phyloP scores from a whole-genome alignment of 1,140 invertebrate genomes.

The Mylabris phalerata region DNA sequence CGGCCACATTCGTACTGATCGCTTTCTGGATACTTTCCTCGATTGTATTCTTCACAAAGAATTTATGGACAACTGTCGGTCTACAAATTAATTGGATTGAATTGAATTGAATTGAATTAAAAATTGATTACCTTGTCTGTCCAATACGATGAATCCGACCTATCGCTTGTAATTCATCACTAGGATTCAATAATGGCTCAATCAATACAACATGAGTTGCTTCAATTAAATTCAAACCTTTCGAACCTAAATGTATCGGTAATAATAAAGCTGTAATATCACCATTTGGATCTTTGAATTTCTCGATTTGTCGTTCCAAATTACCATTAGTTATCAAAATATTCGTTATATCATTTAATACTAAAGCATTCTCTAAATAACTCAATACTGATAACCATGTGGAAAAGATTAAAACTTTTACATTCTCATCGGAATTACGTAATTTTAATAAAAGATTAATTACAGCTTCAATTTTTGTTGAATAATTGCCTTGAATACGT shows the following conservation, averaged over 20 bases:
- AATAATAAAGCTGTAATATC: constrained; percentile 60
- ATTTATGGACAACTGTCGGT: constrained; percentile 58
- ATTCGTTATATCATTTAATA: constrained; percentile 51
- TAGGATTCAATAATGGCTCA: constrained; percentile 68
- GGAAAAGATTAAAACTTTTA: constrained; percentile 70
- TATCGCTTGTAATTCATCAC: constrained; percentile 70
- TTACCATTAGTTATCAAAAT: constrained; percentile 19
- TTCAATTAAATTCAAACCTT: constrained; percentile 74
- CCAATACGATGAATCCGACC: constrained; percentile 74
- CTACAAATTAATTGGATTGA: constrained; percentile 11
- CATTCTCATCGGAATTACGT: constrained; percentile 46
- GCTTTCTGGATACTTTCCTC: constrained; percentile 58
- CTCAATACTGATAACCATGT: constrained; percentile 60
- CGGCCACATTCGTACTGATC: constrained; percentile 26
- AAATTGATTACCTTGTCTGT: constrained; percentile 49
- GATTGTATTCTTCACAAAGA: constrained; percentile 61
- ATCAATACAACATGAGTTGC: constrained; percentile 72
- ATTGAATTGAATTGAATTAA: too few relatives aligned
- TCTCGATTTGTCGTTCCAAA: constrained; percentile 43
- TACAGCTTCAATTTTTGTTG: constrained; percentile 67
- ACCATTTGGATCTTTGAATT: constrained; percentile 48
- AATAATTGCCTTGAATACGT: constrained; percentile 52
- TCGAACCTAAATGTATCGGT: constrained; percentile 60
- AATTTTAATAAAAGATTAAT: constrained; percentile 55
- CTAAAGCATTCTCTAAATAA: constrained; percentile 53